phyloP scores from a whole-genome alignment of 2,888 invertebrate genomes.

The Furcula furcula region DNA sequence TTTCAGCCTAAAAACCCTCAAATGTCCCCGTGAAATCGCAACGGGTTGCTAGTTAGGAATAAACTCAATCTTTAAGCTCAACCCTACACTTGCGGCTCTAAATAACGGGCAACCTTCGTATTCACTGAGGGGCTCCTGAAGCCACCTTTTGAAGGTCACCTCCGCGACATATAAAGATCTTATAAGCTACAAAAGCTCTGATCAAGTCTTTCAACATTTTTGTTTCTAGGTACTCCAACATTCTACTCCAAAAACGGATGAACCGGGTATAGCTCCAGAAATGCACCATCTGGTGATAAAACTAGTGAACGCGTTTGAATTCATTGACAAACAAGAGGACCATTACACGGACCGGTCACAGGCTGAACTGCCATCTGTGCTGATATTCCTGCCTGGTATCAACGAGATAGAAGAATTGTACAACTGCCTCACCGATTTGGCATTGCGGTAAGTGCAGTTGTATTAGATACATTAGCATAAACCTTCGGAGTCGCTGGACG shows the following conservation, averaged over 20 bases:
- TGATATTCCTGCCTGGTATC: constrained; percentile 95
- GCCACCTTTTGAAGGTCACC: no score
- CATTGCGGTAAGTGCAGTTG: constrained; percentile 42
- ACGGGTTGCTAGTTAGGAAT: no score
- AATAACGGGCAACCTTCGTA: no score
- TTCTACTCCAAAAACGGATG: constrained; percentile 56
- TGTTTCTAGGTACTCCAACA: constrained; percentile 62
- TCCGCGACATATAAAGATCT: no score
- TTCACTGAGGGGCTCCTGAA: no score
- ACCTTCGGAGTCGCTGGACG: no score
- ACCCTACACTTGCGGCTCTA: no score
- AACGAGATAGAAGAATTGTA: constrained; percentile 90
- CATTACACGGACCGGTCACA: constrained; percentile 37
- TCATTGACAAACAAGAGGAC: constrained; percentile 79
- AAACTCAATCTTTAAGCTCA: no score
- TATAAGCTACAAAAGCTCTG: no score
- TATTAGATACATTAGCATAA: no score
- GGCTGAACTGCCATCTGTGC: constrained; percentile 83
- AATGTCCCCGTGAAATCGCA: no score
- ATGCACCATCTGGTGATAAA: constrained; percentile 83
- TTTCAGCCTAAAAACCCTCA: no score
- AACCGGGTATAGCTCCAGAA: constrained; percentile 81
- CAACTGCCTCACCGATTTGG: constrained; percentile 50
- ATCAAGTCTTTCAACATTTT: constrained; percentile 1
- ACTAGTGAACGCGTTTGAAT: constrained; percentile 85